Evolutionary conservation across 2,888 invertebrate genomes (phyloP).

Genomic region (Caenorhabditis doughertyi): DNA sequence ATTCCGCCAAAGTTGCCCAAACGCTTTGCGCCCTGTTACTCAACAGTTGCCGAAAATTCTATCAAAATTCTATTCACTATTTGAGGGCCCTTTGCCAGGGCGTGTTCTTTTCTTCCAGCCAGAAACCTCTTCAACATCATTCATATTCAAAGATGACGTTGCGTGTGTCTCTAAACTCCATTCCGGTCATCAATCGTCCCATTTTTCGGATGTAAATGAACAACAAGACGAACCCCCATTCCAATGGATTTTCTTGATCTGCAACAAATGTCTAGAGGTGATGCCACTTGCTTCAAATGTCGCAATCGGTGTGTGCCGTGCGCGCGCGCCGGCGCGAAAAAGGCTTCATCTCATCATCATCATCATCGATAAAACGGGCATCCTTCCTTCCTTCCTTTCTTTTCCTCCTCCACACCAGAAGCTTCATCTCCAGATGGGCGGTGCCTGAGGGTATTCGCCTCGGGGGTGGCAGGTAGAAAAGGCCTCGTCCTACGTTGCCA

Average conservation of each 20-base stretch:
- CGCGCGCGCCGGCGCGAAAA: not conserved
- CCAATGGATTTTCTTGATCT: constrained; percentile 8
- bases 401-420: not conserved
- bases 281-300: constrained; percentile 23
- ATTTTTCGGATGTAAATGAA: no score
- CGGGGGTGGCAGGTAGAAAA: constrained; percentile 59
- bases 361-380: constrained; percentile 58
- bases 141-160: constrained; percentile 5
- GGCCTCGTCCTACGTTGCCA: constrained; percentile 45
- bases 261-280: constrained; percentile 35
- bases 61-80: no score
- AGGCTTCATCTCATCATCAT: constrained; percentile 60
- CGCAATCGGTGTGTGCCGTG: constrained; percentile 35
- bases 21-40: no score
- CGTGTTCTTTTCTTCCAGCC: no score
- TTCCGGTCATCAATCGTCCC: constrained; percentile 8
- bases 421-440: constrained; percentile 36
- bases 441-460: constrained; percentile 6
- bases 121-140: not conserved
- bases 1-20: no score
- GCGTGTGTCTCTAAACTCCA: not conserved
- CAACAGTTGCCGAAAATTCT: no score
- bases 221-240: not conserved
- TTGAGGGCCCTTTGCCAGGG: no score
- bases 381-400: not conserved